Conservation (phyloP, 2,113 vertebrate genomes). For the Rissa tridactyla region DNA sequence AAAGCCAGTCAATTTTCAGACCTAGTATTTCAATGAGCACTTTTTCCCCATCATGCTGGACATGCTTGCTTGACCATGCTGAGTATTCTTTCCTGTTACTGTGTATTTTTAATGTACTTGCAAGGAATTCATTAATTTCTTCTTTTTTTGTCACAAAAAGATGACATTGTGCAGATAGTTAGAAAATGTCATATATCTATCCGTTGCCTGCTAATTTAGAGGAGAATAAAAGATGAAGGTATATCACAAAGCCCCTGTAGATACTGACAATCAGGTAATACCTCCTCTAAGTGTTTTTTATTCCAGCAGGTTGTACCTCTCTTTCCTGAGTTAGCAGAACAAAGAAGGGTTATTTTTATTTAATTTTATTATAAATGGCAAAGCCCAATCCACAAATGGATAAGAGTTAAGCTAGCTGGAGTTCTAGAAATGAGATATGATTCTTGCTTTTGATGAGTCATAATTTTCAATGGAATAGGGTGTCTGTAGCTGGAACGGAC, state of each 20-base stretch:
- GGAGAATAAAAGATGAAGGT: background rate
- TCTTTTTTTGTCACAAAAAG: background rate
- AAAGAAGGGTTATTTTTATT: background rate
- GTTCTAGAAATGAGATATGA: conserved; percentile 7
- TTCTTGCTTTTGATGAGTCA: conserved; percentile 62
- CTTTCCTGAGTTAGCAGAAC: background rate
- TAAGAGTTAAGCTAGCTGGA: conserved; percentile 7
- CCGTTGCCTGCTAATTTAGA: background rate
- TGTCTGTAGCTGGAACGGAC: conserved; percentile 29
- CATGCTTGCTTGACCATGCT: background rate
- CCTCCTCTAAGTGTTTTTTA: background rate
- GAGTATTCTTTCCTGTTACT: background rate
- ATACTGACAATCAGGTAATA: background rate
- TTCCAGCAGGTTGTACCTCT: background rate
- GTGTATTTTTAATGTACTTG: background rate
- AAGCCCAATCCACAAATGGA: background rate
- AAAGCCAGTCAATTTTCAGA: background rate
- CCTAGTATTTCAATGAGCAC: background rate
- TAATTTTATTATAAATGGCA: background rate
- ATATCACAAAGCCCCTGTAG: background rate
- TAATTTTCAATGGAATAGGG: conserved; percentile 9
- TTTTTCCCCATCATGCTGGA: background rate
- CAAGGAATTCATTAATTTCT: background rate
- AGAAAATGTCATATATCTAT: background rate
- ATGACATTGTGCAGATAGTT: background rate